Percentiles rank a stretch among this genome's conserved stretches.
These are phyloP conservation scores for Tyrannus savana DNA, from an alignment of 2,113 vertebrate genomes.

Conservation along the genomic window DNA sequence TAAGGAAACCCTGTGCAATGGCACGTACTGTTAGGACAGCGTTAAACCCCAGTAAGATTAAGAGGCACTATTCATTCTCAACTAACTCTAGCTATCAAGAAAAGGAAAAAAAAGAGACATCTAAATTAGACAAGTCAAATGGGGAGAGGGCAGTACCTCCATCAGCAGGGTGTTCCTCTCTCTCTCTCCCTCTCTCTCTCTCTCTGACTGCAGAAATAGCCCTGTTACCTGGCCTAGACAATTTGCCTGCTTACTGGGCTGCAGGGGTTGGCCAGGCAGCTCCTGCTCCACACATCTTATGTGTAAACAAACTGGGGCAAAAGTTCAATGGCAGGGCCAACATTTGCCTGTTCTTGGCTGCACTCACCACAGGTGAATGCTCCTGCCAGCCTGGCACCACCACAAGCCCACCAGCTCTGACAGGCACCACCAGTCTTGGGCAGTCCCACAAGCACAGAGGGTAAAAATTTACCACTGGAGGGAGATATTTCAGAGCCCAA, in stretches of 20 bases:
- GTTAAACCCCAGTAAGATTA: not conserved
- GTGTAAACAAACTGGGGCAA: fast-evolving
- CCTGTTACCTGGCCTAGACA: not conserved
- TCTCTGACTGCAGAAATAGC: not conserved
- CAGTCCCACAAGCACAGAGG: not conserved
- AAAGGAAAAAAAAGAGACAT: not conserved
- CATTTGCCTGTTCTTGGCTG: not conserved
- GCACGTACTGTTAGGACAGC: fast-evolving
- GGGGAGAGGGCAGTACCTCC: not conserved
- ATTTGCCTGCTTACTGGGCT: not conserved
- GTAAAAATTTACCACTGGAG: not conserved
- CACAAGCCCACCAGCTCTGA: not conserved
- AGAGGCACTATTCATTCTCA: not conserved
- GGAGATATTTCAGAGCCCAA: not conserved
- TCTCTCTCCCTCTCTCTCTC: not conserved
- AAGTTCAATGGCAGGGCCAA: not conserved
- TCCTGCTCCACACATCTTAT: not conserved
- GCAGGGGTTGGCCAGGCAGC: not conserved
- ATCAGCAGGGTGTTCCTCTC: not conserved
- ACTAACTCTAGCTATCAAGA: not conserved
- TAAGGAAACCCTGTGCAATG: not conserved
- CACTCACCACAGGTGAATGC: fast-evolving
- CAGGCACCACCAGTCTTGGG: not conserved
- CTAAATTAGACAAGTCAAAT: not conserved
- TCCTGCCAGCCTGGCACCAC: fast-evolving